Evolutionary conservation across 35 echinoderm and acorn worm species (phyloP).

Genomic region (Holothuria glaberrima): DNA sequence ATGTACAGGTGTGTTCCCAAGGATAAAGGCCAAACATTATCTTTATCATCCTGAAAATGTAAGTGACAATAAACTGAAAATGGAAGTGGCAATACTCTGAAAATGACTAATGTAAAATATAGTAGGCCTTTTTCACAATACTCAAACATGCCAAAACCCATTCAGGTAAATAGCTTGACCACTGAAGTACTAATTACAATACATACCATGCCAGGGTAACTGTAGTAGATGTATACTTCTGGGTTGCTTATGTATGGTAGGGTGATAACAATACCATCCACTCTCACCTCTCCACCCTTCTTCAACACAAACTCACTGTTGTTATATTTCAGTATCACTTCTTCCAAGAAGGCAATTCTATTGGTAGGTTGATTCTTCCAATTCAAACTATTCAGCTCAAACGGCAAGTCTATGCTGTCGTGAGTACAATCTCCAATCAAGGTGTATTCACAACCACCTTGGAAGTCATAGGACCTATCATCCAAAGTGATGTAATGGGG

Average conservation of each 20-base stretch:
- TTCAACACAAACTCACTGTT: constrained; percentile 13
- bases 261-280: constrained; percentile 11
- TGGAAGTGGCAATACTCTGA: too few relatives aligned
- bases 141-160: too few relatives aligned
- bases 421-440: constrained; percentile 59
- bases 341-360: constrained; percentile 40
- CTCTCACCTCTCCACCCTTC: constrained; percentile 14
- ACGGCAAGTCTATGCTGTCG: neutral
- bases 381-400: constrained; percentile 13
- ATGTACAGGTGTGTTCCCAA: too few relatives aligned
- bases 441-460: constrained; percentile 81
- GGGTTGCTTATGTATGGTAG: constrained; percentile 29
- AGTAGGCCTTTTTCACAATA: too few relatives aligned
- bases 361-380: constrained; percentile 46
- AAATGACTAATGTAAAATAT: too few relatives aligned
- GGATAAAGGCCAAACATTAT: too few relatives aligned
- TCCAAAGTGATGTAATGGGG: constrained; percentile 88
- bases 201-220: constrained; percentile 3
- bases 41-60: too few relatives aligned
- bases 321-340: constrained; percentile 57
- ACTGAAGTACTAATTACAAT: too few relatives aligned
- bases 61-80: too few relatives aligned
- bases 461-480: constrained; percentile 60
- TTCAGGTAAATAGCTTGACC: too few relatives aligned
- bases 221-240: constrained; percentile 24